Evolutionary conservation across 2,888 invertebrate genomes (phyloP).

Genomic region (Microctonus brassicae): DNA sequence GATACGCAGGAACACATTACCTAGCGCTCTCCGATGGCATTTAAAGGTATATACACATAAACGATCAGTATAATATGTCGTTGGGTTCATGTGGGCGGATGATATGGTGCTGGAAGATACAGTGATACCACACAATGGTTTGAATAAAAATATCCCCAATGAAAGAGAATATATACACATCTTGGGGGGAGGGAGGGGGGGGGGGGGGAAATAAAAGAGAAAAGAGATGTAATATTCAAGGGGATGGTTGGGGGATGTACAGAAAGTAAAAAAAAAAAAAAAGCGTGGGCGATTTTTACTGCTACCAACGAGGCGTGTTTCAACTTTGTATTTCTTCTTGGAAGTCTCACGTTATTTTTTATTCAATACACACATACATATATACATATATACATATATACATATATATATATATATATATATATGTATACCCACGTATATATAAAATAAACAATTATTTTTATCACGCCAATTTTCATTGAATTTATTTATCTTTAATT

Average conservation of each 20-base stretch:
- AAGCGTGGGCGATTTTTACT: conserved; percentile 33
- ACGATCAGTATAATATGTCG: conserved; percentile 1
- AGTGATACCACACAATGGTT: not conserved
- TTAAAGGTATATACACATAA: conserved; percentile 8
- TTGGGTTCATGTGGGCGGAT: conserved; percentile 17
- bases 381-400: no score
- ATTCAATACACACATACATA: not conserved
- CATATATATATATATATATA: not conserved
- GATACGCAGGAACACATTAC: conserved; percentile 25
- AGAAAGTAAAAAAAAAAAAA: conserved; percentile 14
- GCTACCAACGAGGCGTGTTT: conserved; percentile 16
- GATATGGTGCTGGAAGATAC: not conserved
- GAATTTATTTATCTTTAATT: not conserved
- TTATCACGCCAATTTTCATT: not conserved
- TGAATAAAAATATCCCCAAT: conserved; percentile 12
- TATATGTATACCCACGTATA: no score
- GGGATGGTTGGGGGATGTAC: conserved; percentile 20
- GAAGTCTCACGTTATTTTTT: not conserved
- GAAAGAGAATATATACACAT: not conserved
- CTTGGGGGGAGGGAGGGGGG: no score
- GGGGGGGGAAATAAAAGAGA: no score
- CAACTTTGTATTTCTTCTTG: conserved; percentile 21
- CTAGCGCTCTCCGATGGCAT: not conserved
- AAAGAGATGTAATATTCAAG: conserved; percentile 3
- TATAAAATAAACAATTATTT: not conserved